These are phyloP conservation scores for Penaeus indicus DNA, from an alignment of 1,140 invertebrate genomes.

Conservation along the genomic window DNA sequence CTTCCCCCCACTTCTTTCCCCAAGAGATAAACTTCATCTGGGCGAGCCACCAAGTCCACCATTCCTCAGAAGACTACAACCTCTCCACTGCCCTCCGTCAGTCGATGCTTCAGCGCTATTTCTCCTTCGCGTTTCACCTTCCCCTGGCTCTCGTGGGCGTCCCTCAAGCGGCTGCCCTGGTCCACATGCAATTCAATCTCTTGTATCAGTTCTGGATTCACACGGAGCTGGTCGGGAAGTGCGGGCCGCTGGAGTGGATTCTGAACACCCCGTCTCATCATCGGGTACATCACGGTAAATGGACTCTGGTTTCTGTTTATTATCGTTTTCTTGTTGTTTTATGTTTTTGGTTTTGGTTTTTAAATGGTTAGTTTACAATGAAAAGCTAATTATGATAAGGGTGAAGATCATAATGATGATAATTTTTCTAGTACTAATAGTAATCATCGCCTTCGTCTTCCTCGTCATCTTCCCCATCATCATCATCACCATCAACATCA, in stretches of 20 bases:
- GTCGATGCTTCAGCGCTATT: constrained; percentile 85
- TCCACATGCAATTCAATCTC: constrained; percentile 72
- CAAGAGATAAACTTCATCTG: constrained; percentile 73
- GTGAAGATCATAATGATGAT: too few relatives aligned
- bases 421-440: too few relatives aligned
- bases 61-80: constrained; percentile 97
- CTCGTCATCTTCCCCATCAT: too few relatives aligned
- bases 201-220: constrained; percentile 74
- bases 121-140: constrained; percentile 78
- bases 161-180: constrained; percentile 71
- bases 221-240: constrained; percentile 71
- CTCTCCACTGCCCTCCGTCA: constrained; percentile 88
- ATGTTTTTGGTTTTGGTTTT: too few relatives aligned
- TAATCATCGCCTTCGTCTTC: too few relatives aligned
- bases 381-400: too few relatives aligned
- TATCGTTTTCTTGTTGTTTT: too few relatives aligned
- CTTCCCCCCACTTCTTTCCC: constrained; percentile 66
- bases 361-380: too few relatives aligned
- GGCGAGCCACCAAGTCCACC: constrained; percentile 92
- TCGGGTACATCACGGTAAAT: too few relatives aligned
- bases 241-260: constrained; percentile 75
- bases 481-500: too few relatives aligned
- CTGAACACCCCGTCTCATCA: constrained; percentile 72
- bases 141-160: constrained; percentile 71
- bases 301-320: too few relatives aligned